Evolutionary conservation across 2,888 invertebrate species (phyloP).

Genomic region (Caenorhabditis sinica): DNA sequence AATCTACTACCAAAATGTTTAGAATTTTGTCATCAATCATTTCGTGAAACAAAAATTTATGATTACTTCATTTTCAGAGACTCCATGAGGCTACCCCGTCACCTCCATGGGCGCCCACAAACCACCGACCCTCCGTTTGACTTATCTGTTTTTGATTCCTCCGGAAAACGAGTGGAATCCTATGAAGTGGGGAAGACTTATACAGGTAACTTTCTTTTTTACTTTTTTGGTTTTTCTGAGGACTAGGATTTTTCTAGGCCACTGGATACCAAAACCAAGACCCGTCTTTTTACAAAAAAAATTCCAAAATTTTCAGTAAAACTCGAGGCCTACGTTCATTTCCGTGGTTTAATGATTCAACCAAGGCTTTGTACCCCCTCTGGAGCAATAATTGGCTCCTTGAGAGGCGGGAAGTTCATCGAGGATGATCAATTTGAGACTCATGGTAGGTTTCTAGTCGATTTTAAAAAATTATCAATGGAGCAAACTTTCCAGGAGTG

Average conservation of each 20-base stretch:
- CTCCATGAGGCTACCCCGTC: slow-evolving; percentile 63
- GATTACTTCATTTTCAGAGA: slow-evolving; percentile 39
- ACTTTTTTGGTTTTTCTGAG: neutral
- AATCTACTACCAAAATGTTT: neutral
- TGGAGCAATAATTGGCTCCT: slow-evolving; percentile 73
- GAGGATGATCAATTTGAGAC: slow-evolving; percentile 66
- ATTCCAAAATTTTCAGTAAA: slow-evolving; percentile 53
- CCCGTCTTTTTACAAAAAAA: neutral
- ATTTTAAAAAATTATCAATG: neutral
- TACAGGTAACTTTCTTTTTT: slow-evolving; percentile 62
- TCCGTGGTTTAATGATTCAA: slow-evolving; percentile 75
- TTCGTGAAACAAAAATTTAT: neutral
- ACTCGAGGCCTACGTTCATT: slow-evolving; percentile 71
- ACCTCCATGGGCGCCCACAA: slow-evolving; percentile 69
- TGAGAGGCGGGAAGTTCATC: slow-evolving; percentile 75
- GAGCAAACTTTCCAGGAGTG: slow-evolving; percentile 55
- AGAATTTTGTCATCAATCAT: neutral
- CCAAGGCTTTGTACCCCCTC: slow-evolving; percentile 70
- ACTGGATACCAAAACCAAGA: neutral
- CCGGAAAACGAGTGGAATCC: slow-evolving; percentile 54
- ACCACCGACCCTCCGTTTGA: slow-evolving; percentile 71
- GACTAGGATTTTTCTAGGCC: neutral
- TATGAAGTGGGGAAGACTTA: slow-evolving; percentile 67
- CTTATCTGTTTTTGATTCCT: slow-evolving; percentile 63
- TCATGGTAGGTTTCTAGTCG: slow-evolving; percentile 36